phyloP scores from a whole-genome alignment of 2,797 vertebrate genomes.

The Distichodus sexfasciatus region DNA sequence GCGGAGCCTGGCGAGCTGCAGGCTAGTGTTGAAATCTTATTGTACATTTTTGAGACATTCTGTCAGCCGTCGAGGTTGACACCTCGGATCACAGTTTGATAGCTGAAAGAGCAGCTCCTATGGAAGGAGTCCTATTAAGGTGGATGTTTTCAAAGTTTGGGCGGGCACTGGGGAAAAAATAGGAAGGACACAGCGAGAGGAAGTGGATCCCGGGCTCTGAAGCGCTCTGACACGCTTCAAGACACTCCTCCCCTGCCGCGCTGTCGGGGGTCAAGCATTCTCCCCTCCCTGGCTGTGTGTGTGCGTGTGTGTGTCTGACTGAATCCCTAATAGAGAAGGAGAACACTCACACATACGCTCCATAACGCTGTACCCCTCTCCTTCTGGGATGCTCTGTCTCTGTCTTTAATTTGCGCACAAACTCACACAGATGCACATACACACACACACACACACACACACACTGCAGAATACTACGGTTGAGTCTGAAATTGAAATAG shows the following conservation, averaged over 20 bases:
- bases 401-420: background rate
- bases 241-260: constrained; percentile 61
- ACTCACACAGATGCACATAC: background rate
- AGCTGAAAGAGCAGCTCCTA: constrained; percentile 74
- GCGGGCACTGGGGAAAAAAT: constrained; percentile 81
- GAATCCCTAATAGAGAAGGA: constrained; percentile 58
- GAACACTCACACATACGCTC: constrained; percentile 28
- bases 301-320: constrained; percentile 66
- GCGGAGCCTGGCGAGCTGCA: background rate
- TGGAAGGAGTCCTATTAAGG: constrained; percentile 77
- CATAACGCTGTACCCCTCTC: background rate
- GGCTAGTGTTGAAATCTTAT: constrained; percentile 56
- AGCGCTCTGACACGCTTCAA: constrained; percentile 78
- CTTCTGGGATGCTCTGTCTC: background rate
- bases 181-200: constrained; percentile 77
- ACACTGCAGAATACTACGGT: no score
- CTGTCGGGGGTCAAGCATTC: constrained; percentile 74
- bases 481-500: no score
- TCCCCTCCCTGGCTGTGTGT: constrained; percentile 57
- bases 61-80: constrained; percentile 71
- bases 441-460: constrained; percentile 36
- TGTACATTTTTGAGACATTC: constrained; percentile 73
- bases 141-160: constrained; percentile 78
- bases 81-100: constrained; percentile 77
- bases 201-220: constrained; percentile 71